Evolutionary conservation across 2,888 invertebrate species (phyloP).

Genomic region (Mythimna pallens): DNA sequence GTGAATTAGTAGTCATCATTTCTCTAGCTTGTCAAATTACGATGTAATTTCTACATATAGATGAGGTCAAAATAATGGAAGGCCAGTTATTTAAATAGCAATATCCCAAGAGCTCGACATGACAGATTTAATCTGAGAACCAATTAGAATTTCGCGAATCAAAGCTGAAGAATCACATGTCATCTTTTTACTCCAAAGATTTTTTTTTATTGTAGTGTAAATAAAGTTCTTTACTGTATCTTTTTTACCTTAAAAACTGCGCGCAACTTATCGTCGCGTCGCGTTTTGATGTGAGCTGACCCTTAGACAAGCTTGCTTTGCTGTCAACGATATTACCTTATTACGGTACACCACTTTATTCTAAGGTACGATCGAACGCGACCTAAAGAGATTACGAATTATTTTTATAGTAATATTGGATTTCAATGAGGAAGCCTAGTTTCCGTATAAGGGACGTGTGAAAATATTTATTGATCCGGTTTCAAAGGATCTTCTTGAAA

Average conservation of each 20-base stretch:
- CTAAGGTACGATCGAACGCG: constrained; percentile 52
- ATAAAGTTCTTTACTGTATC: too few species aligned
- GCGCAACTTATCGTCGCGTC: background rate
- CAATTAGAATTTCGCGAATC: too few species aligned
- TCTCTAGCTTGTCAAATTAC: too few species aligned
- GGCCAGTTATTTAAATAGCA: too few species aligned
- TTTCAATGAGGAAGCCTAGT: constrained; percentile 2
- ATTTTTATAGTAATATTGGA: constrained; percentile 4
- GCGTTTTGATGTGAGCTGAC: background rate
- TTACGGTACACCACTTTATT: constrained; percentile 50
- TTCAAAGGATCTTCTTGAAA: constrained; percentile 10
- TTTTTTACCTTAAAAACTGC: background rate
- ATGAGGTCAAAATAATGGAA: too few species aligned
- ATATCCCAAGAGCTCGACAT: too few species aligned
- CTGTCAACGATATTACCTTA: constrained; percentile 61
- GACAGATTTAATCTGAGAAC: too few species aligned
- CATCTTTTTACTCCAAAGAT: too few species aligned
- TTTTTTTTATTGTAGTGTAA: too few species aligned
- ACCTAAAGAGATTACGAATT: constrained; percentile 3
- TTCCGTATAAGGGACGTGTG: background rate
- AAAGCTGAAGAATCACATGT: too few species aligned
- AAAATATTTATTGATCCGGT: background rate
- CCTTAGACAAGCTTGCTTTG: constrained; percentile 59
- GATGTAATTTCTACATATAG: too few species aligned
- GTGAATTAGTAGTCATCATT: too few species aligned